Percentiles rank a stretch among this genome's conserved stretches.
phyloP scores from a whole-genome alignment of 2,113 vertebrate species.

The Eulemur macaco region DNA sequence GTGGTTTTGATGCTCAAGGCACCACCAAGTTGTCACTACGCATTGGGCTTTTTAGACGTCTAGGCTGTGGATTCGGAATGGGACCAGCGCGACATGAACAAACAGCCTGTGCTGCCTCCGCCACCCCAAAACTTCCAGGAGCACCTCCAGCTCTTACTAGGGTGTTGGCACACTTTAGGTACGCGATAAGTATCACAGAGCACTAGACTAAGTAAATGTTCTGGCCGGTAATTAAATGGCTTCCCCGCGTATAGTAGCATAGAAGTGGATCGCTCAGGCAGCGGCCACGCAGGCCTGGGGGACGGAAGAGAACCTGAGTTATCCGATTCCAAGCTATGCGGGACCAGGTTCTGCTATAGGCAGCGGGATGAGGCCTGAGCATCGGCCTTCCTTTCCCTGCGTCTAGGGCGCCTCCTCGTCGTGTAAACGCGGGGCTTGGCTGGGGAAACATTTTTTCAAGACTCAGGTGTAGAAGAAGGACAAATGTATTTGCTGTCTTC shows the following conservation, averaged over 20 bases:
- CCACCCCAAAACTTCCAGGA: not conserved
- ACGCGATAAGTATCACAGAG: accelerated
- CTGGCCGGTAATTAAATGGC: not conserved
- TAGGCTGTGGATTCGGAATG: not conserved
- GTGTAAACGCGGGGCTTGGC: not conserved
- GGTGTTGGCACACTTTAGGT: accelerated
- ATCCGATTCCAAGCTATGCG: not conserved
- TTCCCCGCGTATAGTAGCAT: not conserved
- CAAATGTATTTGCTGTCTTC: not conserved
- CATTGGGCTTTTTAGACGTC: not conserved
- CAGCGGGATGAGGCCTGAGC: not conserved
- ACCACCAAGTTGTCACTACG: not conserved
- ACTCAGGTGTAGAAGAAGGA: not conserved
- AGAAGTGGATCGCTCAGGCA: not conserved
- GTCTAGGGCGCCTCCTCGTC: not conserved
- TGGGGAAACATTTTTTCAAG: not conserved
- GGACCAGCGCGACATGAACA: not conserved
- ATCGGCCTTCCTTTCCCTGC: not conserved
- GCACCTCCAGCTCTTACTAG: accelerated
- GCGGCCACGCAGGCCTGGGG: not conserved
- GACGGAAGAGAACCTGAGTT: not conserved
- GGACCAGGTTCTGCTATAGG: accelerated
- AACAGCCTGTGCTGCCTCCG: not conserved
- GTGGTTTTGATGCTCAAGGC: not conserved
- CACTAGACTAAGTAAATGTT: accelerated